A percentile compares a stretch with the other conserved stretches of the same genome.
Conservation (phyloP, 1,140 invertebrate genomes). For the Radopholus similis region DNA sequence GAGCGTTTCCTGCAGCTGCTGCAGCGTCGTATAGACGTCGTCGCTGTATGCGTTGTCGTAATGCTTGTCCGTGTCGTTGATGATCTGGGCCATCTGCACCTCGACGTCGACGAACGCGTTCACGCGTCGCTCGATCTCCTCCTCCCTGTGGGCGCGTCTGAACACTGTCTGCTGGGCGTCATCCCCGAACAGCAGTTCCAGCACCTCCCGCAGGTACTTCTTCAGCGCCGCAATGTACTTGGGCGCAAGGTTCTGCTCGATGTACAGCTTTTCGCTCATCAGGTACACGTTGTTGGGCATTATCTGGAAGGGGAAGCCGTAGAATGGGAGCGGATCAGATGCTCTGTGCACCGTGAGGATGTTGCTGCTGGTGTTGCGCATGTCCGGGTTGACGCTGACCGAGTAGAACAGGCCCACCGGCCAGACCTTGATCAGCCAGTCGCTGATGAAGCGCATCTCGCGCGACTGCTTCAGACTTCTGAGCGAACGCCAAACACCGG, state of each 20-base stretch:
- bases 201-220: constrained; percentile 11
- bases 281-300: constrained; percentile 21
- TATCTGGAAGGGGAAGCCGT: constrained; percentile 16
- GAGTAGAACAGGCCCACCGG: constrained; percentile 25
- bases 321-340: neutral
- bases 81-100: constrained; percentile 17
- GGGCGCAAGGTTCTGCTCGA: constrained; percentile 21
- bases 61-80: constrained; percentile 26
- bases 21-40: constrained; percentile 23
- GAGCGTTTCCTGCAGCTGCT: constrained; percentile 22
- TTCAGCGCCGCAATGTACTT: constrained; percentile 7
- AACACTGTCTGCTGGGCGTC: constrained; percentile 16
- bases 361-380: constrained; percentile 18
- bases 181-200: constrained; percentile 10
- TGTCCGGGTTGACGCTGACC: constrained; percentile 20
- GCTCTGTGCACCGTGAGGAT: constrained; percentile 10
- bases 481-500: neutral
- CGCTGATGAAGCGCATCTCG: constrained; percentile 20
- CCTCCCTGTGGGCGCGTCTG: constrained; percentile 11
- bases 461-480: constrained; percentile 20
- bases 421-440: constrained; percentile 25
- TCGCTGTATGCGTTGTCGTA: constrained; percentile 31
- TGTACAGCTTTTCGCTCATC: constrained; percentile 23
- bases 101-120: constrained; percentile 29
- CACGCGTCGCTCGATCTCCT: constrained; percentile 15